phyloP scores from a whole-genome alignment of 2,113 vertebrate genomes.

The Lipophrys pholis region DNA sequence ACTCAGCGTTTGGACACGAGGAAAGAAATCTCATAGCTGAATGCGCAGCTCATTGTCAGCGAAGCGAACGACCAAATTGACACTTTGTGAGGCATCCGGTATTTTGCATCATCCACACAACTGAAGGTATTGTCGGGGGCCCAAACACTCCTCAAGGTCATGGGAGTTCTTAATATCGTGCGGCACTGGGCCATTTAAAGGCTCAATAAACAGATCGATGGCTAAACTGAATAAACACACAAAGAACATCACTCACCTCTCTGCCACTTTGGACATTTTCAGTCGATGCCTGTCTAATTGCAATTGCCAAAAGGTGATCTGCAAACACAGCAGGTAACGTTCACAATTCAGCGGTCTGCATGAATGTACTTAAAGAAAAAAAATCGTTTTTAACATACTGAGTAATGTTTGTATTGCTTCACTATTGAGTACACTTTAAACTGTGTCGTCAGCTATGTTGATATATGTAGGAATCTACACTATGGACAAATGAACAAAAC shows the following conservation, averaged over 20 bases:
- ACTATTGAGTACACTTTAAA: no score
- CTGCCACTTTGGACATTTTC: constrained; percentile 99
- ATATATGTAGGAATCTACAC: no score
- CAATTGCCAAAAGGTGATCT: constrained; percentile 99
- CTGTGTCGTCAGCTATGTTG: no score
- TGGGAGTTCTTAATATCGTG: constrained; percentile 47
- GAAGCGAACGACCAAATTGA: constrained; percentile 24
- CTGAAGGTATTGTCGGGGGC: constrained; percentile 9
- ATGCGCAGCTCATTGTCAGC: constrained; percentile 26
- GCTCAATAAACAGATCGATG: constrained; percentile 74
- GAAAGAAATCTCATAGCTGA: constrained; percentile 18
- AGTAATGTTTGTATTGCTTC: no score
- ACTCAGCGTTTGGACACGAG: constrained; percentile 4
- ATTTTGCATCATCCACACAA: constrained; percentile 20
- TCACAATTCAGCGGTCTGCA: no score
- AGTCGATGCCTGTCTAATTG: constrained; percentile 98
- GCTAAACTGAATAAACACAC: constrained; percentile 67
- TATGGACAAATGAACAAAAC: no score
- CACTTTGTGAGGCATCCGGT: constrained; percentile 6
- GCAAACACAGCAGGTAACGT: constrained; percentile 73
- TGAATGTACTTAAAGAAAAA: no score
- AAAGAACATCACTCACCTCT: constrained; percentile 87
- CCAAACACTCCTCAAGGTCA: constrained; percentile 59
- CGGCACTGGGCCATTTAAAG: constrained; percentile 64
- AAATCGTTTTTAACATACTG: no score